Evolutionary conservation across 2,113 vertebrate species (phyloP), one percentile per base, ranked within the genome.

Genomic region (Chlorocebus sabaeus): DNA sequence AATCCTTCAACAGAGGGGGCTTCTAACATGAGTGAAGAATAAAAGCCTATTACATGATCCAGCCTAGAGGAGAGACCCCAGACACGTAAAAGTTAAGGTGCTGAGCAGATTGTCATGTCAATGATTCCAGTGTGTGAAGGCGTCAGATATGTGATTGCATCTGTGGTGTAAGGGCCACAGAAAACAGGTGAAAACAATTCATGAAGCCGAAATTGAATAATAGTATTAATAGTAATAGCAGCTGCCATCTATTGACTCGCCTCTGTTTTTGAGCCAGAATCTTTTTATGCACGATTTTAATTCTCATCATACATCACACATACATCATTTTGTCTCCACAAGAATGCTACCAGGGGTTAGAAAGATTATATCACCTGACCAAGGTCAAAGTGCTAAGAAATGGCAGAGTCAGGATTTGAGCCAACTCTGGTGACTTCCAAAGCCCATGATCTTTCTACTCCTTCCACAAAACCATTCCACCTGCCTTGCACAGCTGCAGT

Each of bases 11-110:
- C 67, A 68, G 32, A 68, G 67, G 7, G 12, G 0, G 4, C 25
- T 20, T 48, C 38, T 59, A 16, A n/a, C 11, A 2, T 1, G 3
- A 7, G 3, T n/a, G 17, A 38, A 2, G 23, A 68, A 8, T 52
- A n/a, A 61, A 83, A 30, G 3, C 10, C 73, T 50, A 52, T 4
- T 18, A 25, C 0, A 25, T 30, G 17, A 0, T 6, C 22, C 45
- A n/a, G 20, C 5, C 23, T 76, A 1, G 2, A 73, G 38, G 67
- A 27, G 55, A 64, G 30, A 32, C 18, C 35, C 32, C 14, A 45
- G 48, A 25, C 7, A 6, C 27, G 8, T 40, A 30, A 8, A 61
- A 48, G 20, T n/a, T 25, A 50, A 64, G 2, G 25, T 38, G 11
- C 18, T 48, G 9, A 89, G 14, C n/a, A 79, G 0, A 55, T 67